Evolutionary conservation across 2,888 invertebrate genomes (phyloP), one percentile per base, ranked within the genome.

Genomic region (Bombyx huttoni): DNA sequence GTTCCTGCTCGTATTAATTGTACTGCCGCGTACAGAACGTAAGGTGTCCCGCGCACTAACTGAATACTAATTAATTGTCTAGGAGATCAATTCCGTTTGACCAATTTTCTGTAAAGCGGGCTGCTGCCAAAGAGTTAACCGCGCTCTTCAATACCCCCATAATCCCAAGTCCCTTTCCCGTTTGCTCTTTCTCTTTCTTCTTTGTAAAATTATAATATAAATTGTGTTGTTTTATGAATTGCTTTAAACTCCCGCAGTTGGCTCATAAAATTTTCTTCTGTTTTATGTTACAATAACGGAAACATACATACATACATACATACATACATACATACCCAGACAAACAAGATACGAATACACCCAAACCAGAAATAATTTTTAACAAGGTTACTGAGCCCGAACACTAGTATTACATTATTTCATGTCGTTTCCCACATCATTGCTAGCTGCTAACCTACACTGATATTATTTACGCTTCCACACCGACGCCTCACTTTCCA

Each of bases 51-150:
- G 14, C 33, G 45, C 54, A 49, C 46, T 50, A 13, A 13, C 7
- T 13, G 54, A 54, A 54, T 54, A 54, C 50, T 47, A 52, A 54
- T 14, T 13, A 49, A 10, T 33, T 13, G 34, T 24, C 40, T 13
- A 14, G 13, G 49, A 47, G 47, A 13, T 40, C 40, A 7, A 40
- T 10, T 40, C 1, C 40, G 35, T 8, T 40, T 40, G 2, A 10
- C 8, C 0, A 40, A 40, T 7, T 40, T 40, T 40, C 3, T 10
- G 2, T 5, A 5, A 24, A 2, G 24, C 2, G 1, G 24, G 3
- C 24, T 24, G 5, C 3, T 1, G 5, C 1, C 24, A 24, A 24
- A 24, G 5, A 24, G 24, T 24, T 24, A 24, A 0, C 24, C 24
- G 1, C 24, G 24, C 24, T 3, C 24, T 24, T 24, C 3, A 24